These are phyloP conservation scores for Acrocyrtus sp. DNA, from an alignment of 2,888 invertebrate species.

Conservation along the genomic window DNA sequence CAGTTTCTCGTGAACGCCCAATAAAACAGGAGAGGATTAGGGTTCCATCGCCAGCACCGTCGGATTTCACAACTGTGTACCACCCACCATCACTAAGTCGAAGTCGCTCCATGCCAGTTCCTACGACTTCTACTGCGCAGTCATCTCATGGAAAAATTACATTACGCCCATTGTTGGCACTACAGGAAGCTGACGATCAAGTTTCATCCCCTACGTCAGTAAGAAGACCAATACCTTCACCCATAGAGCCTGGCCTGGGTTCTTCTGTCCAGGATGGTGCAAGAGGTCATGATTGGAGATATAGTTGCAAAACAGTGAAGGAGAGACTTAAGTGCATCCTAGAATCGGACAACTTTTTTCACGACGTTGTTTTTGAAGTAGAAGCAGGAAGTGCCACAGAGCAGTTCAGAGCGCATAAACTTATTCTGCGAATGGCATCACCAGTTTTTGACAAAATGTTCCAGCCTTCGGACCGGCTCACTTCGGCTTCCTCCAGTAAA, in stretches of 20 bases:
- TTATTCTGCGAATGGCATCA: conserved; percentile 37
- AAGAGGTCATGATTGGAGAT: conserved; percentile 21
- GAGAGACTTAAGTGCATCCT: conserved; percentile 21
- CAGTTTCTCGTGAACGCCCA: no score
- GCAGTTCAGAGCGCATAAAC: conserved; percentile 33
- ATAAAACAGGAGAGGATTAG: conserved; percentile 9
- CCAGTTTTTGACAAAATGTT: conserved; percentile 32
- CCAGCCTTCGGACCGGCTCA: not conserved
- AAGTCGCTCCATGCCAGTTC: no score
- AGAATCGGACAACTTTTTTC: conserved; percentile 16
- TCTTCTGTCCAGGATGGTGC: no score
- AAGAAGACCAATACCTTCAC: not conserved
- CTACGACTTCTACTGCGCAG: not conserved
- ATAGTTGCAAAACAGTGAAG: not conserved
- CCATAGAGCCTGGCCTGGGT: no score
- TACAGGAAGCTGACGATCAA: not conserved
- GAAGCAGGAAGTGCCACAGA: conserved; percentile 3
- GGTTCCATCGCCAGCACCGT: conserved; percentile 12
- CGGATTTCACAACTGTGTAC: conserved; percentile 2
- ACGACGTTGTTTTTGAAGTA: conserved; percentile 40
- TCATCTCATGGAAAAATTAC: not conserved
- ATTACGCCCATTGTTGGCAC: not conserved
- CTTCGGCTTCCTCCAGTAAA: not conserved
- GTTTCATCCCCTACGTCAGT: not conserved
- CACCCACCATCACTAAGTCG: no score